Base-by-base conservation (phyloP, 2,888 invertebrate genomes). In the Harpalus rufipes region DNA sequence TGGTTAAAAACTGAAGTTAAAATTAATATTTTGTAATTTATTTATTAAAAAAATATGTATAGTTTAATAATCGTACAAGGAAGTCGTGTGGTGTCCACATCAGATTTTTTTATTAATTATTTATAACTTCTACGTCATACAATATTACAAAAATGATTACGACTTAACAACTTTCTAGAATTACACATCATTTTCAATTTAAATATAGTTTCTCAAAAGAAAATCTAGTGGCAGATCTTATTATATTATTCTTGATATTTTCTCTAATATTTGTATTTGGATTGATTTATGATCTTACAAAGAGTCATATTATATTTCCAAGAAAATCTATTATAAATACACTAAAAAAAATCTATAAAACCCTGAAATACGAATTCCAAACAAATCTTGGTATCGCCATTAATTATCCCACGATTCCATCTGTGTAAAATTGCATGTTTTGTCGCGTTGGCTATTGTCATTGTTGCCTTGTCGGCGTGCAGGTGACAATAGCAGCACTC, bases 401-500 rank as follows among this genome's bases (percentile, higher is more conserved):
- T 51, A 51, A 51, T 51, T 12, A 8, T 51, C 44, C 44, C 44
- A 51, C 10, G 32, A 4, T 32, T 32, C 32, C 32, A 32, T 32
- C 32, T 12, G 6, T 51, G 10, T 51, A 51, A 51, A 51, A 51
- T 1, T 51, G 44, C 44, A 12, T 12, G 44, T 21, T 63, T 68
- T 68, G 68, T 68, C 14, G 68, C 14, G n/a, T n/a, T 12, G 41
- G 7, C 39, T 72, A 39, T 65, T 32, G 32, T 6, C n/a, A n/a
- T 74, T 74, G 72, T 18, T 74, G 44, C 72, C 18, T 44, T 74
- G 72, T 74, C 72, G 72, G 72, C 44, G 16, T 18, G 72, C 78
- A 78, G 78, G 78, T 78, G 78, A 78, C 58, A 78, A 78, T 78
- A 16, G n/a, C 16, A 21, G 32, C 78, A 78, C 78, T 78, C 78